Evolutionary conservation across 1,140 invertebrate species (phyloP).

Genomic region (Drosophila nigrodunni): DNA sequence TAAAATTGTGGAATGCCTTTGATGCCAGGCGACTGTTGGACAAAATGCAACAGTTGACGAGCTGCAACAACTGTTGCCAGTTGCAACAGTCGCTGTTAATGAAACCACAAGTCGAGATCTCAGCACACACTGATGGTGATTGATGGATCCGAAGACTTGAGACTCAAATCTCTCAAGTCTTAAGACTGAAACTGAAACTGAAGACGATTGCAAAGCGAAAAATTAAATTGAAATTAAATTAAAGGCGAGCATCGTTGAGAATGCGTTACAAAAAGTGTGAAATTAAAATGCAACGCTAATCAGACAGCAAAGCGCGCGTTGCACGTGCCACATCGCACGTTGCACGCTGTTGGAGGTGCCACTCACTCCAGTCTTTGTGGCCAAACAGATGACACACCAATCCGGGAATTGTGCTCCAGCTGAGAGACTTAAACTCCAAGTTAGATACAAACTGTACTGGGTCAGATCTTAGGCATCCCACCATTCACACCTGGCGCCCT

Average conservation of each 20-base stretch:
- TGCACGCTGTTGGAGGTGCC: constrained; percentile 8
- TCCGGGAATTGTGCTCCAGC: constrained; percentile 1
- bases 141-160: constrained; percentile 55
- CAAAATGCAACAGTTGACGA: constrained; percentile 79
- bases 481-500: too few species aligned
- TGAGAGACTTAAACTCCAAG: not conserved
- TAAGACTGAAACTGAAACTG: constrained; percentile 12
- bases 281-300: constrained; percentile 80
- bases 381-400: constrained; percentile 5
- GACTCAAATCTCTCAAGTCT: not conserved
- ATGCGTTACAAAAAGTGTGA: constrained; percentile 76
- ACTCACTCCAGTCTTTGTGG: not conserved
- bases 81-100: constrained; percentile 27
- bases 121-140: constrained; percentile 47
- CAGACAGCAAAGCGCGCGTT: constrained; percentile 68
- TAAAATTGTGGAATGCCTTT: constrained; percentile 66
- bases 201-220: constrained; percentile 28
- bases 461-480: too few species aligned
- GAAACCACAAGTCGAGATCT: constrained; percentile 21
- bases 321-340: constrained; percentile 4
- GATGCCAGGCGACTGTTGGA: constrained; percentile 64
- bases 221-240: constrained; percentile 82
- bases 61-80: constrained; percentile 34
- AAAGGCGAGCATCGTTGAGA: constrained; percentile 65
- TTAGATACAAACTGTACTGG: not conserved